A percentile compares a stretch with the other conserved stretches of the same genome.
Conservation (phyloP, 2,113 vertebrate species). For the Hippocampus zosterae region DNA sequence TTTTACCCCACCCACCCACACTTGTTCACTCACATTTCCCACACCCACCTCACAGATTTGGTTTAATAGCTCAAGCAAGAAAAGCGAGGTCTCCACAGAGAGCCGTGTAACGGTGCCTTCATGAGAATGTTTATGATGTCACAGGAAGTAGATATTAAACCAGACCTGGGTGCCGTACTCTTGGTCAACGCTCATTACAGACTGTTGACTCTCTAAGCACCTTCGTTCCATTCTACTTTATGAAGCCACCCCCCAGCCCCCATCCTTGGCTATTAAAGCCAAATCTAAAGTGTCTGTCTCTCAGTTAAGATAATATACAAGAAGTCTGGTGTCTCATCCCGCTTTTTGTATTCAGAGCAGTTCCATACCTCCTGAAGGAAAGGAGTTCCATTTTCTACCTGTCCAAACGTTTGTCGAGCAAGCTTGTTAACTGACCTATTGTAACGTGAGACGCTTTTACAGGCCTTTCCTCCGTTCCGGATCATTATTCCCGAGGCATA, state of each 20-base stretch:
- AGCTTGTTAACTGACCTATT: slow-evolving; percentile 58
- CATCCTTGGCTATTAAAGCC: not conserved
- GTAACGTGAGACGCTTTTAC: slow-evolving; percentile 41
- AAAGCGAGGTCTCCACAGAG: slow-evolving; percentile 38
- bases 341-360: slow-evolving; percentile 35
- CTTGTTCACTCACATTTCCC: slow-evolving; percentile 36
- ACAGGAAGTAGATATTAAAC: slow-evolving; percentile 49
- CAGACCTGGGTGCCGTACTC: slow-evolving; percentile 35
- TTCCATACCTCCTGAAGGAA: slow-evolving; percentile 38
- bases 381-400: slow-evolving; percentile 53
- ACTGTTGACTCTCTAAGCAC: slow-evolving; percentile 61
- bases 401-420: slow-evolving; percentile 48
- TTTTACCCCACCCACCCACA: slow-evolving; percentile 48
- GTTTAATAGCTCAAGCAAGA: slow-evolving; percentile 42
- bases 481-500: slow-evolving; percentile 48
- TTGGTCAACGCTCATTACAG: slow-evolving; percentile 36
- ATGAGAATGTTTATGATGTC: slow-evolving; percentile 41
- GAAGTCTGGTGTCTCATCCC: not conserved
- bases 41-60: slow-evolving; percentile 47
- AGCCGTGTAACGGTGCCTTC: slow-evolving; percentile 22
- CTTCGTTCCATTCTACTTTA: slow-evolving; percentile 54
- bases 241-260: slow-evolving; percentile 32
- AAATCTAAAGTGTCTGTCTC: slow-evolving; percentile 10
- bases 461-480: slow-evolving; percentile 30
- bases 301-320: slow-evolving; percentile 37